A percentile compares a stretch with the other conserved stretches of the same genome.
phyloP scores from a whole-genome alignment of 2,113 vertebrate species.

The Leucopsar rothschildi region DNA sequence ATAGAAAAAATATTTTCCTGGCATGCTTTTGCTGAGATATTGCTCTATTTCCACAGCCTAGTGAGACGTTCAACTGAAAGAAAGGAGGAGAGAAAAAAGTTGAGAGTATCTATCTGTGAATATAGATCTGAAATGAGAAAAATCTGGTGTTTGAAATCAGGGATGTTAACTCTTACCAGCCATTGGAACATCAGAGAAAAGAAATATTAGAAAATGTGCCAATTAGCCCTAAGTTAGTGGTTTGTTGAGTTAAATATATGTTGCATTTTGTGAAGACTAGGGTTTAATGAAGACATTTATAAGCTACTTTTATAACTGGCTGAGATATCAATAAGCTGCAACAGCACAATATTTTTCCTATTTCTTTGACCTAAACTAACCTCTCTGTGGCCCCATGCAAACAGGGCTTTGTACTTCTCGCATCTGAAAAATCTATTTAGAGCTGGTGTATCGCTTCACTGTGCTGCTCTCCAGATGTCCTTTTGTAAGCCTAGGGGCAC shows the following conservation, averaged over 20 bases:
- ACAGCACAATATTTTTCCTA: background rate
- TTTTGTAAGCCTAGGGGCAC: background rate
- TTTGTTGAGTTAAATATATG: background rate
- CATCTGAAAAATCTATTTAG: background rate
- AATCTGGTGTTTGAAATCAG: background rate
- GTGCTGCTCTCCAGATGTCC: background rate
- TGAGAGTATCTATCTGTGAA: background rate
- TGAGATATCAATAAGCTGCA: background rate
- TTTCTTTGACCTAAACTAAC: background rate
- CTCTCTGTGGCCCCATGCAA: background rate
- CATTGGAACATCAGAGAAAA: background rate
- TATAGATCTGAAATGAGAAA: background rate
- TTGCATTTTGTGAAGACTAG: background rate
- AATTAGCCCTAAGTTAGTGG: background rate
- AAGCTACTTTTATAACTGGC: background rate
- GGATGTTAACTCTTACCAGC: background rate
- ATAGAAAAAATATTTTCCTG: background rate
- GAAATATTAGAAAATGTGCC: background rate
- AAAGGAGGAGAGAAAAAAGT: background rate
- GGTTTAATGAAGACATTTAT: background rate
- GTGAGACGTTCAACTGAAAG: background rate
- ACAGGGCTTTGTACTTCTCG: accelerated
- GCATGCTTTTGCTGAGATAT: background rate
- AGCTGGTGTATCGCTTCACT: background rate
- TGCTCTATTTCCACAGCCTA: background rate